Evolutionary conservation across 2,113 vertebrate genomes (phyloP), one percentile per base, ranked within the genome.

Genomic region (Platichthys flesus): DNA sequence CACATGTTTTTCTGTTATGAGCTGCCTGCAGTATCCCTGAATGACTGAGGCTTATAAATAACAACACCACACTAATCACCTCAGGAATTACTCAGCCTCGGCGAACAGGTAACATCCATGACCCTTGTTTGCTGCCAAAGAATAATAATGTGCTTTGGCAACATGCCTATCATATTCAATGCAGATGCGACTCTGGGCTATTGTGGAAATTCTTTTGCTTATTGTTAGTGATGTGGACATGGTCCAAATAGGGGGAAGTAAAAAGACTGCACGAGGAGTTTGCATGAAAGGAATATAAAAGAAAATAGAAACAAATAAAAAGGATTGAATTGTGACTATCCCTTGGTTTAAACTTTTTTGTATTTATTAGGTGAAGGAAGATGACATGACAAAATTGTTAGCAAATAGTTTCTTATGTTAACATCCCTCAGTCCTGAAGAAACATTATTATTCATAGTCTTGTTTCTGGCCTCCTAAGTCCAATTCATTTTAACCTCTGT

Each of bases 91-190:
- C 55, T 69, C 52, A 67, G 75, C 31, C 52, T 65, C 35, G 63
- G 13, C 51, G 67, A 70, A 71, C 70, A 77, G 55, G 70, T 69
- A 74, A 54, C 63, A 70, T 82, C 84, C 82, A 80, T 67, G 79
- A 72, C 67, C 76, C 55, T 67, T 9, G 3, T 74, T 80, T 77
- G 68, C 57, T 9, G 23, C 47, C 62, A 71, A 65, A 71, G 63
- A 62, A 74, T 67, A 64, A 71, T 77, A 75, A 80, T 80, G 59
- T 66, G 21, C 42, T 42, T 74, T 86, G 68, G 75, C 37, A 59
- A 49, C 16, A 5, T 0, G 18, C 62, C 57, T 26, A 45, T 82
- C 31, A 16, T 71, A 80, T 63, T 73, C 56, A 73, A 5, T 28
- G 57, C 62, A 67, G 76, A 77, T 66, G 57, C 26, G 16, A 67